These are phyloP conservation scores for Notolabrus celidotus DNA, from an alignment of 2,797 vertebrate species.

Conservation along the genomic window DNA sequence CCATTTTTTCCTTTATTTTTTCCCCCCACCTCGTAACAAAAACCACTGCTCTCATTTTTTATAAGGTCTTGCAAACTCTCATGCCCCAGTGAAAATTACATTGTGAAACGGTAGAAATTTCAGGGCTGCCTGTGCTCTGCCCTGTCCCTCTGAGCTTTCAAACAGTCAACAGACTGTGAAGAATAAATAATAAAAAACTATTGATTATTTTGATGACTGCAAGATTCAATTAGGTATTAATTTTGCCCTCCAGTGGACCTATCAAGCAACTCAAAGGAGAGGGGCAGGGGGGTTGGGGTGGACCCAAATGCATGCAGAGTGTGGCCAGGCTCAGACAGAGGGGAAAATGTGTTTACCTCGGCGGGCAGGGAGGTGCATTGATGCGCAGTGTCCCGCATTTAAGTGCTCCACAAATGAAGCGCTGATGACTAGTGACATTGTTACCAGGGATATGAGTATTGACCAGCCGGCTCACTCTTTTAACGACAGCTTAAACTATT, in stretches of 20 bases:
- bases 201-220: slow-evolving; percentile 99
- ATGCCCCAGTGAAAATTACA: slow-evolving; percentile 97
- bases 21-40: slow-evolving; percentile 70
- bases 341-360: slow-evolving; percentile 97
- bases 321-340: slow-evolving; percentile 93
- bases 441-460: slow-evolving; percentile 96
- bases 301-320: slow-evolving; percentile 93
- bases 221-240: slow-evolving; percentile 99
- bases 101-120: slow-evolving; percentile 98
- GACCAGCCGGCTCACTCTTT: slow-evolving; percentile 91
- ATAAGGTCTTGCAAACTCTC: slow-evolving; percentile 95
- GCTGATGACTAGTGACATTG: slow-evolving; percentile 98
- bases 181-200: slow-evolving; percentile 99
- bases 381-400: slow-evolving; percentile 97
- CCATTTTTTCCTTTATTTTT: slow-evolving; percentile 76
- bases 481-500: slow-evolving; percentile 99
- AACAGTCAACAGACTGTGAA: slow-evolving; percentile 99
- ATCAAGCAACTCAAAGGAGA: slow-evolving; percentile 98
- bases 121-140: slow-evolving; percentile 93
- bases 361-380: slow-evolving; percentile 90
- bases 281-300: slow-evolving; percentile 87
- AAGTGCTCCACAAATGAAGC: slow-evolving; percentile 97
- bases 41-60: slow-evolving; percentile 89
- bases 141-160: slow-evolving; percentile 96
- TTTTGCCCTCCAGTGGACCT: slow-evolving; percentile 99